Conservation (phyloP, 2,113 vertebrate species). For the Willisornis vidua region DNA sequence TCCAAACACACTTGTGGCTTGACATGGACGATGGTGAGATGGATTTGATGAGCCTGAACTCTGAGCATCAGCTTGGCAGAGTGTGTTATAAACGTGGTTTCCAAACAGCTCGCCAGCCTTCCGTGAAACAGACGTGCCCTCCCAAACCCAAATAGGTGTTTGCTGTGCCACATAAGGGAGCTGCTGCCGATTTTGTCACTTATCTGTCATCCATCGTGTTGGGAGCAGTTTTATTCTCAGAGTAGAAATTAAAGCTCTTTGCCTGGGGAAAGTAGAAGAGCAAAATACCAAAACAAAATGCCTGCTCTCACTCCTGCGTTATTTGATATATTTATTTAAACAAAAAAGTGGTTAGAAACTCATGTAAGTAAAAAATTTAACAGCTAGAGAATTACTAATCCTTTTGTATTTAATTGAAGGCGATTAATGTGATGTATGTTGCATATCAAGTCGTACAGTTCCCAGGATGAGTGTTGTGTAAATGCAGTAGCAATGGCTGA, state of each 20-base stretch:
- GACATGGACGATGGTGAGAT: slow-evolving; percentile 70
- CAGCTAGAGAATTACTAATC: slow-evolving; percentile 53
- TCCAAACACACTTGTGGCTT: slow-evolving; percentile 69
- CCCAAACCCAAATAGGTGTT: slow-evolving; percentile 60
- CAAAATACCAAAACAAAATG: slow-evolving; percentile 58
- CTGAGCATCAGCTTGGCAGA: slow-evolving; percentile 64
- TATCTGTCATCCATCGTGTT: slow-evolving; percentile 61
- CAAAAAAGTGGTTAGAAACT: slow-evolving; percentile 59
- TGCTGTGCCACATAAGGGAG: slow-evolving; percentile 57
- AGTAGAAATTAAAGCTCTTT: slow-evolving; percentile 61
- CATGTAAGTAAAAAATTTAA: slow-evolving; percentile 64
- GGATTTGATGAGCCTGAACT: slow-evolving; percentile 72
- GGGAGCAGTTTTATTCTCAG: slow-evolving; percentile 69
- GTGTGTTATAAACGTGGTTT: slow-evolving; percentile 62
- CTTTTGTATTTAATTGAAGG: slow-evolving; percentile 43
- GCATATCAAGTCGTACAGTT: background rate
- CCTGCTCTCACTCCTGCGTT: slow-evolving; percentile 51
- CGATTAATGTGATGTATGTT: slow-evolving; percentile 20
- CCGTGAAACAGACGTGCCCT: slow-evolving; percentile 60
- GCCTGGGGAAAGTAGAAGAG: slow-evolving; percentile 63
- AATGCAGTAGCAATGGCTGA: background rate
- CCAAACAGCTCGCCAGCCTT: slow-evolving; percentile 66
- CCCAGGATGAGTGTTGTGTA: background rate
- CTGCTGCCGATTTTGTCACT: slow-evolving; percentile 38
- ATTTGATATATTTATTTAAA: slow-evolving; percentile 67